phyloP scores from a whole-genome alignment of 2,113 vertebrate species.

The Mobula hypostoma region DNA sequence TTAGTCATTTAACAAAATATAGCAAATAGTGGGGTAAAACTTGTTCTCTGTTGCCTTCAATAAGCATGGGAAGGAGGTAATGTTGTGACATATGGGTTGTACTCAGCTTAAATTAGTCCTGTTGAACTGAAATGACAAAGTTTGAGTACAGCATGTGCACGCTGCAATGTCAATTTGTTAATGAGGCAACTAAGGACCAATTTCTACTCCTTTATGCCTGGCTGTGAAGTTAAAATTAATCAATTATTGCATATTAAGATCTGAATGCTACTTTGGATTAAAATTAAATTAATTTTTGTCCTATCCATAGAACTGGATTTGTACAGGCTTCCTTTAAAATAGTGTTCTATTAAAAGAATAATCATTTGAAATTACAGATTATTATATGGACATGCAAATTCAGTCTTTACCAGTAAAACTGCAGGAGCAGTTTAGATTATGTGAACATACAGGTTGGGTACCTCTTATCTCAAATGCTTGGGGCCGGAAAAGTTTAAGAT shows the following conservation, averaged over 20 bases:
- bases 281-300: neutral
- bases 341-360: neutral
- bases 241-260: neutral
- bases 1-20: neutral
- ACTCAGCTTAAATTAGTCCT: too few relatives aligned
- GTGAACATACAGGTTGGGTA: neutral
- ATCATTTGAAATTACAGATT: conserved; percentile 31
- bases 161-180: too few relatives aligned
- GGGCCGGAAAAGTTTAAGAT: too few relatives aligned
- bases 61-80: too few relatives aligned
- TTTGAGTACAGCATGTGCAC: too few relatives aligned
- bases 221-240: neutral
- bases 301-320: neutral
- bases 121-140: too few relatives aligned
- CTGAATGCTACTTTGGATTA: neutral
- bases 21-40: neutral
- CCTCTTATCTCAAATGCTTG: too few relatives aligned
- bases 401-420: neutral
- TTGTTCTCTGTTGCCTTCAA: too few relatives aligned
- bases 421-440: neutral
- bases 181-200: too few relatives aligned
- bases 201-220: neutral
- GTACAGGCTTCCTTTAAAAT: neutral
- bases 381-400: neutral
- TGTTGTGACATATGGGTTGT: too few relatives aligned